Evolutionary conservation across 2,113 vertebrate species (phyloP).

Genomic region (Dromas ardeola): DNA sequence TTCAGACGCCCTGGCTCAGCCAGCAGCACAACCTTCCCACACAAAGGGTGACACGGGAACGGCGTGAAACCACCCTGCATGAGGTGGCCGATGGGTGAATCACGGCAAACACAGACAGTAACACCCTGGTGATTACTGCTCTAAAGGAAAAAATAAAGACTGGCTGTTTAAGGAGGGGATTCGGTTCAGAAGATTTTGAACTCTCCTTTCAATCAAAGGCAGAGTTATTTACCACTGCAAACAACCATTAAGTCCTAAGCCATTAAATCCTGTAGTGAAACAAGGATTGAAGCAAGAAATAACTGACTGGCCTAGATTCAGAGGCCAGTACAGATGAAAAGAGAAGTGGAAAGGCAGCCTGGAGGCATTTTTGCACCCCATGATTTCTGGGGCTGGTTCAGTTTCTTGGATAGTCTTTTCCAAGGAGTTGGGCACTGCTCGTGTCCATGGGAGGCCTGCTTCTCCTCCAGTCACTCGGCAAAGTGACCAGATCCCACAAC

Average conservation of each 20-base stretch:
- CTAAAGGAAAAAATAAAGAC: background rate
- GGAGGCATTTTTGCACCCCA: background rate
- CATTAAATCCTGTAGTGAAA: slow-evolving; percentile 16
- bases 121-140: background rate
- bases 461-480: background rate
- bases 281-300: background rate
- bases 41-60: background rate
- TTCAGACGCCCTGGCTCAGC: background rate
- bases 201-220: background rate
- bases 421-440: background rate
- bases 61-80: background rate
- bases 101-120: background rate
- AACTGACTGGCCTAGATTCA: background rate
- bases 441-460: background rate
- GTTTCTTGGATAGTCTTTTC: background rate
- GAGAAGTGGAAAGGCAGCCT: background rate
- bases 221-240: background rate
- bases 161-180: background rate
- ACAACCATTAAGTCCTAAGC: background rate
- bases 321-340: background rate
- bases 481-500: background rate
- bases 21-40: background rate
- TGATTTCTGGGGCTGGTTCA: background rate
- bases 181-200: slow-evolving; percentile 16
- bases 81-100: background rate